phyloP scores from a whole-genome alignment of 2,888 invertebrate species.

The Caradrina kadenii region DNA sequence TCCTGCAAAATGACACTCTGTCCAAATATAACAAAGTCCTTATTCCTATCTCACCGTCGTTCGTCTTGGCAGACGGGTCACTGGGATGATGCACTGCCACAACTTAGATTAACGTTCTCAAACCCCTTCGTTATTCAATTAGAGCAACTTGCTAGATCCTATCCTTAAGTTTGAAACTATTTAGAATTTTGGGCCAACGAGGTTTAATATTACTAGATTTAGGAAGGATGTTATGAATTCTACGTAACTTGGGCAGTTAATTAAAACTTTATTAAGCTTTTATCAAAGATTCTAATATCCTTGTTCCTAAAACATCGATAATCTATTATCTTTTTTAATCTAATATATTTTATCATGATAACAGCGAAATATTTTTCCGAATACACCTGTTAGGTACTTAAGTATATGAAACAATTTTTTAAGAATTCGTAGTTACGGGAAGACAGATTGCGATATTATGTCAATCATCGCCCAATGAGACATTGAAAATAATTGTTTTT shows the following conservation, averaged over 20 bases:
- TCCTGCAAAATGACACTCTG: background rate
- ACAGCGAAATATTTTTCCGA: too few relatives aligned
- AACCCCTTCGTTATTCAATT: conserved; percentile 34
- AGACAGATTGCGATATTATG: too few relatives aligned
- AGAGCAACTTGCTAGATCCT: conserved; percentile 13
- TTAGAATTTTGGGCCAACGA: background rate
- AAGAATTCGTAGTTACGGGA: too few relatives aligned
- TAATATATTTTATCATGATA: too few relatives aligned
- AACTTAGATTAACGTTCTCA: conserved; percentile 20
- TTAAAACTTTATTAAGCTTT: too few relatives aligned
- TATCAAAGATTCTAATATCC: too few relatives aligned
- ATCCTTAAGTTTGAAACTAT: background rate
- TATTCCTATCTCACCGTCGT: background rate
- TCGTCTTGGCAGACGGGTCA: conserved; percentile 6
- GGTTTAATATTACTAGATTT: conserved; percentile 1
- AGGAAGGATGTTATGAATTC: conserved; percentile 3
- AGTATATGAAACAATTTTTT: too few relatives aligned
- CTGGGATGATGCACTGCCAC: conserved; percentile 16
- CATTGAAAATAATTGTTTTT: too few relatives aligned
- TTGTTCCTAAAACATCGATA: too few relatives aligned
- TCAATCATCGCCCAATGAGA: too few relatives aligned
- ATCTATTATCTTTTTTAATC: too few relatives aligned
- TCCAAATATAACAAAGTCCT: background rate
- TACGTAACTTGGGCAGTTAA: background rate
- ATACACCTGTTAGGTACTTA: too few relatives aligned